Evolutionary conservation across 2,113 vertebrate species (phyloP).

Genomic region (Apteryx owenii): DNA sequence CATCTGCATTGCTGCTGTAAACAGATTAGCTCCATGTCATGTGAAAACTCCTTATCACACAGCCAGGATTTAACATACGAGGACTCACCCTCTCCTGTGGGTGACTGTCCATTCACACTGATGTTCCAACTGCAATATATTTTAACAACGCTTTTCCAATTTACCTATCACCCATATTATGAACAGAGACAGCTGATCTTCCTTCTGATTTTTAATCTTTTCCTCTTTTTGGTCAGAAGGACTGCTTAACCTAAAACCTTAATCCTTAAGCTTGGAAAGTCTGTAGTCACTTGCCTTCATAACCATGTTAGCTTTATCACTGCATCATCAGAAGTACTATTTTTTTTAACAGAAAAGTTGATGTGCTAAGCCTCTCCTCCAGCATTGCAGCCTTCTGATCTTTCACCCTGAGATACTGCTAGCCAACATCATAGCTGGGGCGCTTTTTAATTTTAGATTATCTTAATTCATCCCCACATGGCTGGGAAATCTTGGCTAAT

Average conservation of each 20-base stretch:
- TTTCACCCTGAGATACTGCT: constrained; percentile 52
- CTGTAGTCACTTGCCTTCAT: constrained; percentile 70
- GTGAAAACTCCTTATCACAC: constrained; percentile 13
- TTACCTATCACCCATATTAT: constrained; percentile 49
- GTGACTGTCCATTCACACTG: not conserved
- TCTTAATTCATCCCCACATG: not conserved
- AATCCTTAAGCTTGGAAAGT: constrained; percentile 72
- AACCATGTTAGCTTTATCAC: constrained; percentile 67
- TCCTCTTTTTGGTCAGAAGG: constrained; percentile 61
- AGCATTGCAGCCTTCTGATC: constrained; percentile 63
- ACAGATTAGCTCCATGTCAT: constrained; percentile 30
- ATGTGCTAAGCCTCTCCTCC: constrained; percentile 74
- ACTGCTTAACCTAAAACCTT: constrained; percentile 74
- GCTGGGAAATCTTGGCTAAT: not conserved
- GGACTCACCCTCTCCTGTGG: not conserved
- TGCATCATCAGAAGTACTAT: constrained; percentile 49
- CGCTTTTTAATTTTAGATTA: constrained; percentile 45
- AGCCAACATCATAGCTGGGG: constrained; percentile 9
- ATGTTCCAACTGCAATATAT: not conserved
- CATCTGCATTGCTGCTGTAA: constrained; percentile 24
- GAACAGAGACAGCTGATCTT: constrained; percentile 47
- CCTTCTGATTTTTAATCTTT: constrained; percentile 71
- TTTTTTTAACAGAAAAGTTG: constrained; percentile 63
- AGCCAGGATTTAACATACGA: not conserved
- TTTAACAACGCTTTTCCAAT: constrained; percentile 12